Evolutionary conservation across 2,113 vertebrate species (phyloP).

Genomic region (Burhinus bistriatus): DNA sequence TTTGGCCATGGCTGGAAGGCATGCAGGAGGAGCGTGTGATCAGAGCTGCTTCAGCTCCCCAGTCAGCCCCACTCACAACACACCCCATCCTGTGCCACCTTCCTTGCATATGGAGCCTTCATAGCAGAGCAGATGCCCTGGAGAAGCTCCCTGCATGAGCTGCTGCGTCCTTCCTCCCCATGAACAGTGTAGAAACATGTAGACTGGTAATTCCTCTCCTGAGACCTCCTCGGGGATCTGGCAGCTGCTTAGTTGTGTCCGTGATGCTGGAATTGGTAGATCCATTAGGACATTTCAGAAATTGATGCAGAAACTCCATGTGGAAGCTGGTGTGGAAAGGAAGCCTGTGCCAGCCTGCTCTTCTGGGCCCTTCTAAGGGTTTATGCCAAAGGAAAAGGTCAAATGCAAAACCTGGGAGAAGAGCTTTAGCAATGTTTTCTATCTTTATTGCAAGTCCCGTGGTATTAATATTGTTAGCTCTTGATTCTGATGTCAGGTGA

Average conservation of each 20-base stretch:
- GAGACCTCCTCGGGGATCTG: not conserved
- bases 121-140: not conserved
- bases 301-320: not conserved
- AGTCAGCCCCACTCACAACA: not conserved
- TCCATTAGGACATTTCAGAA: not conserved
- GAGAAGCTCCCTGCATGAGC: not conserved
- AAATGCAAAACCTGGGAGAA: not conserved
- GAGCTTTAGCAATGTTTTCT: not conserved
- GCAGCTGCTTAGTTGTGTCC: not conserved
- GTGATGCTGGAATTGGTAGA: not conserved
- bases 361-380: not conserved
- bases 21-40: not conserved
- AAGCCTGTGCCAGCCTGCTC: not conserved
- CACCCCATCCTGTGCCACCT: not conserved
- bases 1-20: not conserved
- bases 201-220: not conserved
- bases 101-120: accelerated
- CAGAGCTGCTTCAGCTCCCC: not conserved
- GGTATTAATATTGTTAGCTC: not conserved
- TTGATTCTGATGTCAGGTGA: not conserved
- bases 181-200: not conserved
- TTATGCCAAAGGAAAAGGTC: not conserved
- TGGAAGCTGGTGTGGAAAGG: not conserved
- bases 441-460: not conserved
- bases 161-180: not conserved